These are phyloP conservation scores for Crotalus adamanteus DNA, from an alignment of 2,797 vertebrate genomes.

Conservation along the genomic window DNA sequence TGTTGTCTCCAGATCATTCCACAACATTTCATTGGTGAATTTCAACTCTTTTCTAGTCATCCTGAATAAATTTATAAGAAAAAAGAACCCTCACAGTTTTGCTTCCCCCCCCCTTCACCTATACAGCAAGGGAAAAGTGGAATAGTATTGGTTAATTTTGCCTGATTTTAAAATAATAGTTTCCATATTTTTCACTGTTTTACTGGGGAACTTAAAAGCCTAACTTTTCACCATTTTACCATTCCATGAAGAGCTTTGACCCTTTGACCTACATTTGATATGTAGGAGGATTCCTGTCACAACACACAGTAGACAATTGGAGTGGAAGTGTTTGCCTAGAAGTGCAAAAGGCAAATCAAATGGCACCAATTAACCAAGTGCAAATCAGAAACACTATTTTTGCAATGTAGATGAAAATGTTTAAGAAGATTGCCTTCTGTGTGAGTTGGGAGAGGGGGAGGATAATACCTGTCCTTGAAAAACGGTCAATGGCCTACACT, in stretches of 20 bases:
- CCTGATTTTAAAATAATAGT: neutral
- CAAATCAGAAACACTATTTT: neutral
- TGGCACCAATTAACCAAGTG: neutral
- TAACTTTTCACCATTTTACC: neutral
- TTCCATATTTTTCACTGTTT: neutral
- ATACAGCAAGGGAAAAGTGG: neutral
- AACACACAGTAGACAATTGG: neutral
- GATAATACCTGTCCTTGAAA: neutral
- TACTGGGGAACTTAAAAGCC: neutral
- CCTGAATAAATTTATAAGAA: neutral
- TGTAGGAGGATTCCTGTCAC: neutral
- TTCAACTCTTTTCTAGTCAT: neutral
- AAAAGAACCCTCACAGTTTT: neutral
- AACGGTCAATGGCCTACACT: neutral
- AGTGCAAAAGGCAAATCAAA: neutral
- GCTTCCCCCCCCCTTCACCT: neutral
- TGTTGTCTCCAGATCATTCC: neutral
- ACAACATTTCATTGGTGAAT: neutral
- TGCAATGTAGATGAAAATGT: neutral
- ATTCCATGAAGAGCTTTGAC: neutral
- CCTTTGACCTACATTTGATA: neutral
- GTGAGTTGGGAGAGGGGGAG: neutral
- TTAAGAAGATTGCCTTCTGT: neutral
- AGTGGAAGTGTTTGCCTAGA: neutral
- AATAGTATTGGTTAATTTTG: neutral